Evolutionary conservation across 2,113 vertebrate genomes (phyloP).

Genomic region (Python bivittatus): DNA sequence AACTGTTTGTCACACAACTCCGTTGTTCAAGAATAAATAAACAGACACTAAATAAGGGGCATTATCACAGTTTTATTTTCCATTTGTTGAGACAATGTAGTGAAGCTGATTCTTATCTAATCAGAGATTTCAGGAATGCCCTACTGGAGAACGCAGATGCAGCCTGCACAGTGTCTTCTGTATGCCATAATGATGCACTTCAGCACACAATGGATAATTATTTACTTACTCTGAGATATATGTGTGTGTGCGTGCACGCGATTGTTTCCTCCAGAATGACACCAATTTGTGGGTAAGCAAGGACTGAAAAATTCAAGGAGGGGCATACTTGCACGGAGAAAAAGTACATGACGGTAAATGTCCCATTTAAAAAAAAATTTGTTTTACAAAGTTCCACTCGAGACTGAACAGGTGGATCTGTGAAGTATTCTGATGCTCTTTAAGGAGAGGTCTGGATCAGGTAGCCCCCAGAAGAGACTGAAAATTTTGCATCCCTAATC

Average conservation of each 20-base stretch:
- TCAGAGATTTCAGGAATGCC: conserved; percentile 25
- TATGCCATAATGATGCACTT: conserved; percentile 29
- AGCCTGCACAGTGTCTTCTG: conserved; percentile 17
- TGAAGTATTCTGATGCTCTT: neutral
- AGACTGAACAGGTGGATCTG: neutral
- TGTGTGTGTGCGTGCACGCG: neutral
- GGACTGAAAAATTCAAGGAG: neutral
- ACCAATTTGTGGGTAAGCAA: neutral
- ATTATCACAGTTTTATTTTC: conserved; percentile 26
- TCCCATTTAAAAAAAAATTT: too few relatives aligned
- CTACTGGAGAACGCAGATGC: neutral
- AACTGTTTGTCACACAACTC: conserved; percentile 36
- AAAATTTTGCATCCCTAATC: neutral
- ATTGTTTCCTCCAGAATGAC: neutral
- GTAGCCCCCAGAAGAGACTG: neutral
- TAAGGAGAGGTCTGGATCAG: neutral
- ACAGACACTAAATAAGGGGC: conserved; percentile 42
- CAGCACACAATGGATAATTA: conserved; percentile 26
- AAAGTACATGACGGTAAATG: neutral
- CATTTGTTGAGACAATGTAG: conserved; percentile 24
- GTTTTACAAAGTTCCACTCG: too few relatives aligned
- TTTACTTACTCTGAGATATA: neutral
- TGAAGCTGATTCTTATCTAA: conserved; percentile 38
- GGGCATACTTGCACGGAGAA: neutral
- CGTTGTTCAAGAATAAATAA: conserved; percentile 51